A percentile compares a stretch with the other conserved stretches of the same genome.
These are phyloP conservation scores for Aromia moschata DNA, from an alignment of 2,888 invertebrate species.

Conservation along the genomic window DNA sequence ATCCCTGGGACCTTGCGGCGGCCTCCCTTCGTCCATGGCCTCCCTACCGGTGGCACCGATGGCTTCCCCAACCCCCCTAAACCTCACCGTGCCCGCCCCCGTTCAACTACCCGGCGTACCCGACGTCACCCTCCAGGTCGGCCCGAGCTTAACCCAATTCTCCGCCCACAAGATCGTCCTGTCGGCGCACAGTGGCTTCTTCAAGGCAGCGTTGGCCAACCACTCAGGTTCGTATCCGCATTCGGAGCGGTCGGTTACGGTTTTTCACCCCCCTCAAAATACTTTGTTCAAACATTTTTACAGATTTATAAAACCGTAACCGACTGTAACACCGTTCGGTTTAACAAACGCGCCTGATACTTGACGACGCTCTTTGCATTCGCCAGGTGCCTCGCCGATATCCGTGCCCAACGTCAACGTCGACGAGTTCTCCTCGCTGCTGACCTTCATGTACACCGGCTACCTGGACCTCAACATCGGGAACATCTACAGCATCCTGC, in stretches of 20 bases:
- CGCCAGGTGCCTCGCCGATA: constrained; percentile 58
- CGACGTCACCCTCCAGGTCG: constrained; percentile 73
- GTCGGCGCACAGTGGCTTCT: constrained; percentile 75
- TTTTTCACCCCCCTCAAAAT: too few relatives aligned
- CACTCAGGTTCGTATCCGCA: too few relatives aligned
- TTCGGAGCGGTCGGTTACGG: too few relatives aligned
- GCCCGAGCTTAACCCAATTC: constrained; percentile 71
- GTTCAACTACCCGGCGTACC: constrained; percentile 58
- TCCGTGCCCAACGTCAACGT: constrained; percentile 68
- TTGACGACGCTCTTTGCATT: not conserved
- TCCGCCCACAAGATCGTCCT: constrained; percentile 74
- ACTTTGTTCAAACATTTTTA: too few relatives aligned
- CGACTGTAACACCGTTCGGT: constrained; percentile 20
- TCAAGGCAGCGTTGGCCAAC: constrained; percentile 70
- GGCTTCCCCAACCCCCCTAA: constrained; percentile 45
- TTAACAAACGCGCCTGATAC: not conserved
- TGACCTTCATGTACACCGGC: constrained; percentile 81
- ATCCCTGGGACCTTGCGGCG: constrained; percentile 55
- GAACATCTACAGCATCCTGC: constrained; percentile 76
- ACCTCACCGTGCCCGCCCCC: constrained; percentile 43
- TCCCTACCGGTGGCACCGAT: constrained; percentile 31
- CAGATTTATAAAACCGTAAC: too few relatives aligned
- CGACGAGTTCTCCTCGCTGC: constrained; percentile 72
- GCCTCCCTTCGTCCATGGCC: constrained; percentile 40
- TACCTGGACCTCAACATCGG: constrained; percentile 73